Evolutionary conservation across 35 echinoderm and acorn worm genomes (phyloP), one percentile per base, ranked within the genome.

Genomic region (Heliocidaris erythrogramma): DNA sequence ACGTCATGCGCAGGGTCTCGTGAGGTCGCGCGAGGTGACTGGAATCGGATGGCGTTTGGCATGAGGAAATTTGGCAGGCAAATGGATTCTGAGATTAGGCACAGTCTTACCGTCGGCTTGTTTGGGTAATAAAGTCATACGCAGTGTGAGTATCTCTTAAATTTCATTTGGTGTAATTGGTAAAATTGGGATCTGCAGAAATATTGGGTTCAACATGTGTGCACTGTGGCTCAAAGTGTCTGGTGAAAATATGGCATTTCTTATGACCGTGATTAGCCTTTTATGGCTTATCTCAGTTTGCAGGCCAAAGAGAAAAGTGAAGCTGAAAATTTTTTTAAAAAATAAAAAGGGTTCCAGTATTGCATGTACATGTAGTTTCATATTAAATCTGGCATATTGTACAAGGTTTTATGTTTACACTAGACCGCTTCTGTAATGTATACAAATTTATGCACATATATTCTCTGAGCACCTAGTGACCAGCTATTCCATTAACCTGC

Each of bases 21-120:
- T 32, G 87, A 89, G 87, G 87, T 89, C 87, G 47, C 5, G 87
- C 31, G 87, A 89, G 87, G 87, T 48, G 87, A 48, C 31, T 89
- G 31, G 0, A 89, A 48, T 32, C 87, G 47, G 87, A 48, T 89
- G 87, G 47, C 10, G 47, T 42, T n/a, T 78, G 65, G 65, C 65
- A 78, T 78, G 65, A 78, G 65, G 65, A 78, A 78, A 78, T 78
- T 78, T 21, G n/a, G 65, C 7, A 78, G 27, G 65, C 65, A n/a
- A 21, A n/a, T 78, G 65, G 65, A 21, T n/a, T 78, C 27, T 78
- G 65, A 78, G 65, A 78, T 78, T 78, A 78, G 65, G 65, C 18
- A 78, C 27, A 24, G 65, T 78, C 65, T 21, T n/a, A 5, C 65
- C 27, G 27, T 78, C 27, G 8, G 65, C 65, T 24, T 78, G 65